Conservation (phyloP, 1,140 invertebrate genomes). For the Drosophila neocordata region DNA sequence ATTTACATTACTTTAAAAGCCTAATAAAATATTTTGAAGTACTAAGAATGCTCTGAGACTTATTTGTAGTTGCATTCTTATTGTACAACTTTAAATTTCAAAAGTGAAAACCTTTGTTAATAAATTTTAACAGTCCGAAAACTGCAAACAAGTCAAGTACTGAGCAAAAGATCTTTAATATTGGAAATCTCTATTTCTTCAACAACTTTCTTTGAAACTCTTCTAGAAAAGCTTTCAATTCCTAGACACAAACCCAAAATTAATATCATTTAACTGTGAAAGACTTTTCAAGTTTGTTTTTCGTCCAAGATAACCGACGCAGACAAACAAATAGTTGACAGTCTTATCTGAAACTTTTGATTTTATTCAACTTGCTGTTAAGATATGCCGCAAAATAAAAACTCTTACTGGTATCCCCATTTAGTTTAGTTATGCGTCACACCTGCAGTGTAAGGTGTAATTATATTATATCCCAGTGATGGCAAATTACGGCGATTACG, state of each 20-base stretch:
- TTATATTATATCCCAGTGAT: constrained; percentile 36
- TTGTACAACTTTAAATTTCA: no score
- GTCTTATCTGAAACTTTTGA: constrained; percentile 53
- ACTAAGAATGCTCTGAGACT: no score
- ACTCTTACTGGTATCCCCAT: constrained; percentile 33
- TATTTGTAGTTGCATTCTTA: no score
- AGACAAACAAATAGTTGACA: constrained; percentile 52
- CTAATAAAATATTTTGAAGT: no score
- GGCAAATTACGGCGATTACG: constrained; percentile 77
- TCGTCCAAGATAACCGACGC: constrained; percentile 41
- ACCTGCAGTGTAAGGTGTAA: constrained; percentile 28
- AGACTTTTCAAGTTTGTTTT: constrained; percentile 28
- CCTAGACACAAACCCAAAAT: constrained; percentile 49
- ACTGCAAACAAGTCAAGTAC: no score
- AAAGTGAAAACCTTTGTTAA: no score
- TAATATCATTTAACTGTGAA: constrained; percentile 7
- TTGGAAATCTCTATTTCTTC: no score
- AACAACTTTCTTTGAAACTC: neutral
- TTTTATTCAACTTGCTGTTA: constrained; percentile 5
- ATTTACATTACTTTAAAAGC: no score
- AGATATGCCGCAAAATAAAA: constrained; percentile 41
- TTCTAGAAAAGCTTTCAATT: constrained; percentile 8
- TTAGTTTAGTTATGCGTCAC: constrained; percentile 71
- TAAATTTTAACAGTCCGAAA: no score
- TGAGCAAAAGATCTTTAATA: no score